These are phyloP conservation scores for Drosophila paramelanica DNA, from an alignment of 2,888 invertebrate species.

Conservation along the genomic window DNA sequence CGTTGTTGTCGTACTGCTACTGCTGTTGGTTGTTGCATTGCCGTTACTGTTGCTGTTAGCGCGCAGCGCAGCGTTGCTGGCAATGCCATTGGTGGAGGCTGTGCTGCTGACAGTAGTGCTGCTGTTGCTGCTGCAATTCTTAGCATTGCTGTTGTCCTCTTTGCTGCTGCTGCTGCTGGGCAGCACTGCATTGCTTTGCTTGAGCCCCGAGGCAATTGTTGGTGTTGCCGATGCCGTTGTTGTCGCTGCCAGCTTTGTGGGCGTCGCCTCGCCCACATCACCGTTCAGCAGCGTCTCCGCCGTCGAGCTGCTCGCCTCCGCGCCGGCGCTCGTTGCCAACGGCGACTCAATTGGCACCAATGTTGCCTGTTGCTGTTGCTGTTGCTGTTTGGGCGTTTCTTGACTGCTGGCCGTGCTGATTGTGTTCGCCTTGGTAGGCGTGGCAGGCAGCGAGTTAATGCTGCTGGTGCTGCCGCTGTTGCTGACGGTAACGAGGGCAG, in stretches of 20 bases:
- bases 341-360: conserved; percentile 65
- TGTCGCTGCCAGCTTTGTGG: conserved; percentile 25
- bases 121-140: conserved; percentile 23
- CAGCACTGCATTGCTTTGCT: conserved; percentile 59
- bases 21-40: conserved; percentile 24
- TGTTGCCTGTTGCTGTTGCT: conserved; percentile 35
- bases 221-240: conserved; percentile 33
- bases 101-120: conserved; percentile 40
- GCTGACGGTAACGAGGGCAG: conserved; percentile 59
- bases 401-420: conserved; percentile 27
- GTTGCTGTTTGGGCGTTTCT: conserved; percentile 40
- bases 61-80: conserved; percentile 38
- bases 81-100: conserved; percentile 59
- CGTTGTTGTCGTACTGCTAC: conserved; percentile 48
- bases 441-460: conserved; percentile 59
- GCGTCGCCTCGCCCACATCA: conserved; percentile 47
- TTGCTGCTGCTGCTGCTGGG: conserved; percentile 52
- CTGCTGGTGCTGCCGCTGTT: conserved; percentile 26
- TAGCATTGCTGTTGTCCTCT: conserved; percentile 24
- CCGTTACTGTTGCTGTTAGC: conserved; percentile 18
- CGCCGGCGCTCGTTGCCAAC: conserved; percentile 19
- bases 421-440: conserved; percentile 68
- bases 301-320: conserved; percentile 60
- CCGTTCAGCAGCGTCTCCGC: conserved; percentile 54
- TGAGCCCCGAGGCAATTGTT: conserved; percentile 23